These are phyloP conservation scores for Eudyptes chrysolophus DNA, from an alignment of 2,113 vertebrate genomes.

Conservation along the genomic window DNA sequence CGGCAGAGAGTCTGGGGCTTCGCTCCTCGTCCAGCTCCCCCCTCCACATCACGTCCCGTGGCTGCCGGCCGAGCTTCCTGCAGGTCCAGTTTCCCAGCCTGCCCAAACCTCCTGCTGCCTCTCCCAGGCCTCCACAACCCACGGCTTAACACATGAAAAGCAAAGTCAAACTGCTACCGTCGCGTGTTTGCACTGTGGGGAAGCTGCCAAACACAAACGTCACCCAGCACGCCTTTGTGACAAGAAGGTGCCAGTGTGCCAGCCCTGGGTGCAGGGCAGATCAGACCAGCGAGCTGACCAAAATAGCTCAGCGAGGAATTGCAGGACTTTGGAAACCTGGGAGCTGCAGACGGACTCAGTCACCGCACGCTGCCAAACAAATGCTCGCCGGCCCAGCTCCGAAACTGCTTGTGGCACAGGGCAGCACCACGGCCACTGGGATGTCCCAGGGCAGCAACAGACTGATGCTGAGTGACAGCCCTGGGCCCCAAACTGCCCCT, in stretches of 20 bases:
- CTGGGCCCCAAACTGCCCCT: neutral
- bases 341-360: neutral
- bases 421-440: neutral
- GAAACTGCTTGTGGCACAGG: neutral
- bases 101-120: neutral
- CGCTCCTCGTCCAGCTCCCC: neutral
- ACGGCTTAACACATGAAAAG: rapidly evolving
- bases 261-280: neutral
- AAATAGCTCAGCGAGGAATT: neutral
- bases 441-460: neutral
- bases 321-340: neutral
- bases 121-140: neutral
- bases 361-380: rapidly evolving
- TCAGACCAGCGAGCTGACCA: neutral
- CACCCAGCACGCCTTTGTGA: neutral
- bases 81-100: neutral
- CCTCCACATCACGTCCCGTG: rapidly evolving
- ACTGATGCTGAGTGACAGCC: neutral
- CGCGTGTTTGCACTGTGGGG: rapidly evolving
- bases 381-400: rapidly evolving
- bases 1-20: neutral
- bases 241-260: neutral
- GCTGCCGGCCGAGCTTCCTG: rapidly evolving
- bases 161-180: neutral
- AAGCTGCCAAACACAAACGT: neutral